Percentiles rank a stretch among this genome's conserved stretches.
Conservation (phyloP, 2,888 invertebrate genomes). For the Agrotis ipsilon region DNA sequence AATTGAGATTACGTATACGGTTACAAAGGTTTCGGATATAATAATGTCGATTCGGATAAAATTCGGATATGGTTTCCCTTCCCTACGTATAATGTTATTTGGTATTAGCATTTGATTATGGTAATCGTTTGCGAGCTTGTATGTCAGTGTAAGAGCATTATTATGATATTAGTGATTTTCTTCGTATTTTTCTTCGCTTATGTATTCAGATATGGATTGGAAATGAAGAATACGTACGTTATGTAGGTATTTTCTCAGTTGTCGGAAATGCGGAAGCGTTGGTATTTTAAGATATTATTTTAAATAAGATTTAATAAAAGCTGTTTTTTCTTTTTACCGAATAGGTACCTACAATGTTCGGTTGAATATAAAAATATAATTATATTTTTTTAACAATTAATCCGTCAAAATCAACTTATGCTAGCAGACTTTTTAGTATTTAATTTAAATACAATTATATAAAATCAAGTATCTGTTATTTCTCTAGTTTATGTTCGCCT, state of each 20-base stretch:
- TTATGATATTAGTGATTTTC: constrained; percentile 30
- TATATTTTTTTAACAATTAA: too few species aligned
- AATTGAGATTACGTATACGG: constrained; percentile 32
- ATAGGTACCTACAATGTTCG: too few species aligned
- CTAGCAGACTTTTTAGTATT: too few species aligned
- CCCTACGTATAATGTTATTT: constrained; percentile 48
- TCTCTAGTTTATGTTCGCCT: too few species aligned
- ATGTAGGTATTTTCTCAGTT: not conserved
- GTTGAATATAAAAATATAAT: too few species aligned
- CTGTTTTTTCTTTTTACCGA: not conserved
- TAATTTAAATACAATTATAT: too few species aligned
- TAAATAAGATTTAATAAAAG: not conserved
- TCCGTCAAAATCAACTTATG: too few species aligned
- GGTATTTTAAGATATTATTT: not conserved
- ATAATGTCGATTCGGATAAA: constrained; percentile 37
- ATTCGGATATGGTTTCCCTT: constrained; percentile 45
- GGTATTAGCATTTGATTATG: constrained; percentile 50
- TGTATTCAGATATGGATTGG: constrained; percentile 23
- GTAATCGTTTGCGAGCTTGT: constrained; percentile 49
- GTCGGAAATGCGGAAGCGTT: not conserved
- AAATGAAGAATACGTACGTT: constrained; percentile 19
- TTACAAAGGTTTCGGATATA: constrained; percentile 42
- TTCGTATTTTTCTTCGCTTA: constrained; percentile 21
- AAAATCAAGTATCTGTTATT: too few species aligned
- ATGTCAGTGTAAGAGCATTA: constrained; percentile 33